Evolutionary conservation across 2,888 invertebrate species (phyloP).

Genomic region (Tetragonisca angustula): DNA sequence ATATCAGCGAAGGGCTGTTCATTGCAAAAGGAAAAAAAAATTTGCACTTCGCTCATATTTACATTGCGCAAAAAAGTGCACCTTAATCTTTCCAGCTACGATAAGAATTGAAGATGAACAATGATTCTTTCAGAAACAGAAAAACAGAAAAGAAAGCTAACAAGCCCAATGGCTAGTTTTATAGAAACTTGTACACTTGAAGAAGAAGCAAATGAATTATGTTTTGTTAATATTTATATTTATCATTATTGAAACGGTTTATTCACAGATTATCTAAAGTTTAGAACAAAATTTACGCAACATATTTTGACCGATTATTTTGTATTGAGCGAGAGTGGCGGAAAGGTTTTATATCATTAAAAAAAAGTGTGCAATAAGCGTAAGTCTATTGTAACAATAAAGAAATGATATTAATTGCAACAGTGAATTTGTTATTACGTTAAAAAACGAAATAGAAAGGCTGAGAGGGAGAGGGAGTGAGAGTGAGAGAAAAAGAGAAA

Average conservation of each 20-base stretch:
- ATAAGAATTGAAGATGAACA: constrained; percentile 32
- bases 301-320: constrained; percentile 76
- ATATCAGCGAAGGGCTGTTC: constrained; percentile 56
- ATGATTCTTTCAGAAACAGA: constrained; percentile 13
- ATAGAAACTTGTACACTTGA: constrained; percentile 66
- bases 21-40: constrained; percentile 7
- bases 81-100: constrained; percentile 47
- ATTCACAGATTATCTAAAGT: constrained; percentile 76
- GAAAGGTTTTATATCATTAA: constrained; percentile 79
- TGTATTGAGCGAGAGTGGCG: constrained; percentile 76
- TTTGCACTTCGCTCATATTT: constrained; percentile 44
- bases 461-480: constrained; percentile 30
- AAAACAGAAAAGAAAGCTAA: constrained; percentile 15
- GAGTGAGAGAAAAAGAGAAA: constrained; percentile 58
- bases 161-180: constrained; percentile 67
- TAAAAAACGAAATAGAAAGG: constrained; percentile 57
- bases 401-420: constrained; percentile 80
- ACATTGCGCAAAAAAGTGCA: constrained; percentile 61
- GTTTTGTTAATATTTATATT: constrained; percentile 81
- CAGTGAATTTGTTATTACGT: constrained; percentile 79
- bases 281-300: constrained; percentile 75
- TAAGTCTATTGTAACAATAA: constrained; percentile 81
- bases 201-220: constrained; percentile 69
- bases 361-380: constrained; percentile 81
- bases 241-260: constrained; percentile 78